These are phyloP conservation scores for Hylyphantes graminicola DNA, from an alignment of 1,140 invertebrate genomes.

Conservation along the genomic window DNA sequence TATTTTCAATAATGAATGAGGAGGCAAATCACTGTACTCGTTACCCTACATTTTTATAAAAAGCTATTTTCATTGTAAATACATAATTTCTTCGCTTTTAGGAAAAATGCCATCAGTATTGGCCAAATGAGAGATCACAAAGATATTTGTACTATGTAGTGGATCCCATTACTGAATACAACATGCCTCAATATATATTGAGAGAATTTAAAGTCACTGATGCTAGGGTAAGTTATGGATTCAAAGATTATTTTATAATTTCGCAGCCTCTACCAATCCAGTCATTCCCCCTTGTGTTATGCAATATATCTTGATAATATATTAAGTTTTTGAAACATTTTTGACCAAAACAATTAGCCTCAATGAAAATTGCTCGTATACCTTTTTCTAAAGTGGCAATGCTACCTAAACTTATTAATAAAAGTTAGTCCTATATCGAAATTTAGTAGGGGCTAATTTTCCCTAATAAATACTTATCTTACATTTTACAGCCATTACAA, in stretches of 20 bases:
- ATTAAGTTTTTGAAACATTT: background rate
- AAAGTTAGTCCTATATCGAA: no score
- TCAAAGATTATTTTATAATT: background rate
- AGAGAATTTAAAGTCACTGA: slow-evolving; percentile 95
- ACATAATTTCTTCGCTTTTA: slow-evolving; percentile 66
- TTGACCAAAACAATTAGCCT: slow-evolving; percentile 1
- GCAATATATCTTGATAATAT: no score
- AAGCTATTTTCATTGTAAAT: background rate
- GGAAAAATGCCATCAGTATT: slow-evolving; percentile 99
- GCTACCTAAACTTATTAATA: no score
- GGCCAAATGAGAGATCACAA: slow-evolving; percentile 93
- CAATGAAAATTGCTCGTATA: no score
- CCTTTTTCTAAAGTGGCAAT: no score
- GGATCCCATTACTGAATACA: slow-evolving; percentile 98
- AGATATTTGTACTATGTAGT: slow-evolving; percentile 97
- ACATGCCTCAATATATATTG: slow-evolving; percentile 98
- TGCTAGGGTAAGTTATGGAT: slow-evolving; percentile 67
- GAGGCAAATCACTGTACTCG: no score
- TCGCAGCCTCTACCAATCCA: background rate
- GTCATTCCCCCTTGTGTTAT: no score
- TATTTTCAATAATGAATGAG: no score
- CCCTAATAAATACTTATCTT: no score
- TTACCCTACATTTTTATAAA: no score
- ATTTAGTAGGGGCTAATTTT: no score
- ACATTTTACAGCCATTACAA: no score